These are phyloP conservation scores for Pseudolaguvia tuberculata DNA, from an alignment of 2,113 vertebrate species.

Conservation along the genomic window DNA sequence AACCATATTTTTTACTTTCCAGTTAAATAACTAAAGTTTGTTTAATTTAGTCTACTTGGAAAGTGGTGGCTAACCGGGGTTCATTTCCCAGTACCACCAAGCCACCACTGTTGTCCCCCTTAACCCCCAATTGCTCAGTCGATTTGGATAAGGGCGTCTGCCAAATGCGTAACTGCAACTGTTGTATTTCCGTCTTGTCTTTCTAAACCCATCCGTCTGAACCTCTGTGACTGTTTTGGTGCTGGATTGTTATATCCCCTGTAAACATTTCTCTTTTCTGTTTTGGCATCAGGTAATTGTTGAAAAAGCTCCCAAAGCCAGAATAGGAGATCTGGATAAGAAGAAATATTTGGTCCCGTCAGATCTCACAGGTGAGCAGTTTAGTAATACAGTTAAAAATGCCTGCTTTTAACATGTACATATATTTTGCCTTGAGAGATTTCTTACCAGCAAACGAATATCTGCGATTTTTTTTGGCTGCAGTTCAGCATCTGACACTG, in stretches of 20 bases:
- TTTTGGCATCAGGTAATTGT: slow-evolving; percentile 77
- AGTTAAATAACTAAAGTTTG: no score
- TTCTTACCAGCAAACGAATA: neutral
- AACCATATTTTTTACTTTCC: no score
- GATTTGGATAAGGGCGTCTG: no score
- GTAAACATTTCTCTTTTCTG: slow-evolving; percentile 1
- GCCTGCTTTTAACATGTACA: neutral
- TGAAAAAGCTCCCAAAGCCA: slow-evolving; percentile 90
- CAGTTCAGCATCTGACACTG: neutral
- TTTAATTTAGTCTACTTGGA: no score
- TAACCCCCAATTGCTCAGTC: no score
- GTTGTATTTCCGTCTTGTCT: no score
- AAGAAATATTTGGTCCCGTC: slow-evolving; percentile 92
- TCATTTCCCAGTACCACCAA: no score
- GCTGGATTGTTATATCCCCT: neutral
- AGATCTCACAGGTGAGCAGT: slow-evolving; percentile 78
- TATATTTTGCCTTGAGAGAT: neutral
- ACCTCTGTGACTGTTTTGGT: neutral
- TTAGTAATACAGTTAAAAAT: neutral
- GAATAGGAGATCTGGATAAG: slow-evolving; percentile 93
- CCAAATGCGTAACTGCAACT: no score
- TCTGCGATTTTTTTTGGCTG: neutral
- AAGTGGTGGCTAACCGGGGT: no score
- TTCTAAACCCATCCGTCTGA: neutral
- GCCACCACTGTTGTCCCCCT: no score